Base-by-base conservation (phyloP, 2,113 vertebrate genomes). In the Anas platyrhynchos region DNA sequence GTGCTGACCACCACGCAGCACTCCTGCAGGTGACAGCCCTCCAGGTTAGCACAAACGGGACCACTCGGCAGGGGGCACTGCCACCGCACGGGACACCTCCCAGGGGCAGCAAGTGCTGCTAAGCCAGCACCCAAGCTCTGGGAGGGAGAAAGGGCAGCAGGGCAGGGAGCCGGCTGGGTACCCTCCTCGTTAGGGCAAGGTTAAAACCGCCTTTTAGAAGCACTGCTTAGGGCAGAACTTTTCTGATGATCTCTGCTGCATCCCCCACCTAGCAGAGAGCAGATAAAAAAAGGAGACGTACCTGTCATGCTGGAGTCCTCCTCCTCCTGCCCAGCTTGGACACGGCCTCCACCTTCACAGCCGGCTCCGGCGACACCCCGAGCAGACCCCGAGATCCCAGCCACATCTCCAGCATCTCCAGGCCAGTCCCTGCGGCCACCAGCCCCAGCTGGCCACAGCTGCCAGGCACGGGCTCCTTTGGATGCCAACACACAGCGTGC, bases 221-320 rank as follows among this genome's bases (percentile, higher is more conserved):
- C 73, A 21, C 27, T 59, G 38, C 46, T n/a, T 21, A 25, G 27
- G 31, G 22, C 36, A 79, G 36, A 48, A 31, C 26, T 41, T 41
- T 41, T 41, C 22, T 55, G 16, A 38, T 74, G 59, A 61, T 16
- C 29, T 48, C 72, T 65, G 65, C 66, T 84, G 73, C 83, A 86
- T 75, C 55, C 88, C 79, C 1, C 12, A 9, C 43, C 6, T 1
- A 78, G 93, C 75, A 91, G 20, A 84, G 73, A 54, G 81, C 23
- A 66, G 55, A 76, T 6, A 69, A 83, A 13, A 34, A 88, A 89
- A 48, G 63, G 41, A 44, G 25, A 38, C 92, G 65, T 97, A 97
- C 96, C 96, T 96, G 92, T 92, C 54, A 78, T 76, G 34, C 56
- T 66, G 13, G 22, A 48, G 46, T 48, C 46, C 46, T 96, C 66